These are phyloP conservation scores for Zoroaster sp. DNA, from an alignment of 53 echinoderm and acorn worm species.

Conservation along the genomic window DNA sequence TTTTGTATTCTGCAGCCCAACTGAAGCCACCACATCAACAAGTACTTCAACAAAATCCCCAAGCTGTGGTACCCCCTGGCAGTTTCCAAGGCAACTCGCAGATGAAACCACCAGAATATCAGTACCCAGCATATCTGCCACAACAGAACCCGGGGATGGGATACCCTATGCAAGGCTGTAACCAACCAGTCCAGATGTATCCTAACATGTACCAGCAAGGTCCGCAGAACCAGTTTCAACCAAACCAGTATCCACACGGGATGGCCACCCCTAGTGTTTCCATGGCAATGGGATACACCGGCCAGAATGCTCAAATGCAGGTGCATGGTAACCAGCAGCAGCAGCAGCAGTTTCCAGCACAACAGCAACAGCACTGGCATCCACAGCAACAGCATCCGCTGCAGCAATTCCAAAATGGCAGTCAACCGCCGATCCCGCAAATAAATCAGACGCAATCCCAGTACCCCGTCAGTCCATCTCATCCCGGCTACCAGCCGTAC, in stretches of 20 bases:
- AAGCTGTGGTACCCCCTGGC: background rate
- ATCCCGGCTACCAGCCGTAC: background rate
- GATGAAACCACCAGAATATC: background rate
- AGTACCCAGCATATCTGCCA: background rate
- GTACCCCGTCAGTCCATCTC: too few relatives aligned
- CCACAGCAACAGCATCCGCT: background rate
- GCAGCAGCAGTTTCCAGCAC: background rate
- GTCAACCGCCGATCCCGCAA: background rate
- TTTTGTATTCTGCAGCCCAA: background rate
- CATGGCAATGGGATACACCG: background rate
- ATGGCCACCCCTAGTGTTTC: background rate
- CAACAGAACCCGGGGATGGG: background rate
- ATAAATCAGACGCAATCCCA: background rate
- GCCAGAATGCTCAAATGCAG: background rate
- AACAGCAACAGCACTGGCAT: background rate
- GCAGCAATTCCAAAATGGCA: background rate
- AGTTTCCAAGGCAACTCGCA: slow-evolving; percentile 2
- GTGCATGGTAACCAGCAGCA: background rate
- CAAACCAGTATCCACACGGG: background rate
- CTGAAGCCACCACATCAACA: background rate
- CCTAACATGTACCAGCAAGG: background rate
- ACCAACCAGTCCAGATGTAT: background rate
- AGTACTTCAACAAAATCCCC: background rate
- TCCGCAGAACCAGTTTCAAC: background rate
- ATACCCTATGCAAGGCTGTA: slow-evolving; percentile 11